Conservation (phyloP, 2,888 invertebrate species). For the Stenolophus ochropezus region DNA sequence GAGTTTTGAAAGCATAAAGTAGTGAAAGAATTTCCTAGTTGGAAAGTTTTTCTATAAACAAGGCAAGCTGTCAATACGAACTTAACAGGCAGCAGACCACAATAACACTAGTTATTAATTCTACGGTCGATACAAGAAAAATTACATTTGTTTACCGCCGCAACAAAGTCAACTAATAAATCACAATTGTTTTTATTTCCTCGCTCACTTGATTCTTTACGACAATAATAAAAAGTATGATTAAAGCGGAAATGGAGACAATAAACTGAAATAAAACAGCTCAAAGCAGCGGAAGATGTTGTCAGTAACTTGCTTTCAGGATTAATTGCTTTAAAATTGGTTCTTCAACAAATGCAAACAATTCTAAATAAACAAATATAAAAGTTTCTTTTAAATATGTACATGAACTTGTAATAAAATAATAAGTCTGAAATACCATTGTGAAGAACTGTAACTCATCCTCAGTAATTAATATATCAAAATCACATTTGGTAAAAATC, state of each 20-base stretch:
- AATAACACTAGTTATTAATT: conserved; percentile 22
- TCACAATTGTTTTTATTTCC: conserved; percentile 18
- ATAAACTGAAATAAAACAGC: conserved; percentile 23
- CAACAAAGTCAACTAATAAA: conserved; percentile 41
- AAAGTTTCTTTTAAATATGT: too few relatives aligned
- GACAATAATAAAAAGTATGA: conserved; percentile 51
- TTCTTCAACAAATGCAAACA: not conserved
- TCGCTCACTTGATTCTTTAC: conserved; percentile 29
- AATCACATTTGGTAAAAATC: too few relatives aligned
- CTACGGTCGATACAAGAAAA: conserved; percentile 21
- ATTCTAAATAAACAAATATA: not conserved
- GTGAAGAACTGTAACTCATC: too few relatives aligned
- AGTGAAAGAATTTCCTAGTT: not conserved
- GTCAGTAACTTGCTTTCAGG: not conserved
- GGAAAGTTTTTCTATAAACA: conserved; percentile 21
- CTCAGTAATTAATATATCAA: too few relatives aligned
- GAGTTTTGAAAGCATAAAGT: not conserved
- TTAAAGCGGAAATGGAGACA: conserved; percentile 27
- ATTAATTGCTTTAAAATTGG: not conserved
- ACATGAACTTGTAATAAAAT: too few relatives aligned
- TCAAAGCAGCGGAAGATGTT: not conserved
- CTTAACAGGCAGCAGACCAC: not conserved
- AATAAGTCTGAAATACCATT: too few relatives aligned
- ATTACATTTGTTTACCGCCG: conserved; percentile 26
- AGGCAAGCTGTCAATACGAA: not conserved